Evolutionary conservation across 1,140 invertebrate species (phyloP).

Genomic region (Drosophila auraria): DNA sequence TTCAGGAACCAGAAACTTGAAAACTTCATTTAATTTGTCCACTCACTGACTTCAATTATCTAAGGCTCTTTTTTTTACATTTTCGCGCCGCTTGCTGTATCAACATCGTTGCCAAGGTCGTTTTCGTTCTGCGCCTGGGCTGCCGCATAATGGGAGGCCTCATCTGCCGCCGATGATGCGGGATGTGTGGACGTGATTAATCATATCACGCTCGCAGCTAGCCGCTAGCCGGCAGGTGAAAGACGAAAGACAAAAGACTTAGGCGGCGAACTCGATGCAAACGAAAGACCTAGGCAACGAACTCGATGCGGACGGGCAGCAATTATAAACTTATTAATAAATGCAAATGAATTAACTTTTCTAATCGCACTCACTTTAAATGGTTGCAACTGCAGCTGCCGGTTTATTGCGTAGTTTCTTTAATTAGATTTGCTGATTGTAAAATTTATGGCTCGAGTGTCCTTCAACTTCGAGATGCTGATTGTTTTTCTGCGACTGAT

Average conservation of each 20-base stretch:
- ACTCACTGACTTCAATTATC: slow-evolving; percentile 57
- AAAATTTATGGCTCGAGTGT: slow-evolving; percentile 47
- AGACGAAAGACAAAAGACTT: slow-evolving; percentile 58
- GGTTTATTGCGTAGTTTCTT: slow-evolving; percentile 36
- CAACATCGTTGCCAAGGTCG: slow-evolving; percentile 57
- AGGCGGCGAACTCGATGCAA: slow-evolving; percentile 56
- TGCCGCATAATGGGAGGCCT: slow-evolving; percentile 19
- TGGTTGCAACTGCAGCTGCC: slow-evolving; percentile 52
- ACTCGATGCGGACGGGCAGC: slow-evolving; percentile 46
- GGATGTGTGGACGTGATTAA: slow-evolving; percentile 46
- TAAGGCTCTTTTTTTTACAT: slow-evolving; percentile 5
- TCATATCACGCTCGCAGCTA: slow-evolving; percentile 40
- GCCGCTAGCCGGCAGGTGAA: neutral
- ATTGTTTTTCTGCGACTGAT: slow-evolving; percentile 16
- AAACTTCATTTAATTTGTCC: slow-evolving; percentile 40
- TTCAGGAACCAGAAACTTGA: slow-evolving; percentile 34
- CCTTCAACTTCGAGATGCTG: slow-evolving; percentile 40
- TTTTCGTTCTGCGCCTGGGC: slow-evolving; percentile 42
- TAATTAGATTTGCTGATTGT: slow-evolving; percentile 30
- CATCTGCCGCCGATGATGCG: slow-evolving; percentile 27
- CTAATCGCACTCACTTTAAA: slow-evolving; percentile 76
- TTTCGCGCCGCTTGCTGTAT: slow-evolving; percentile 29
- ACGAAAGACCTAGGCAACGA: slow-evolving; percentile 61
- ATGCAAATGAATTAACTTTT: slow-evolving; percentile 42
- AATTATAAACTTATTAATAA: slow-evolving; percentile 57